Conservation (phyloP, 2,113 vertebrate species). For the Oceanodroma tethys region DNA sequence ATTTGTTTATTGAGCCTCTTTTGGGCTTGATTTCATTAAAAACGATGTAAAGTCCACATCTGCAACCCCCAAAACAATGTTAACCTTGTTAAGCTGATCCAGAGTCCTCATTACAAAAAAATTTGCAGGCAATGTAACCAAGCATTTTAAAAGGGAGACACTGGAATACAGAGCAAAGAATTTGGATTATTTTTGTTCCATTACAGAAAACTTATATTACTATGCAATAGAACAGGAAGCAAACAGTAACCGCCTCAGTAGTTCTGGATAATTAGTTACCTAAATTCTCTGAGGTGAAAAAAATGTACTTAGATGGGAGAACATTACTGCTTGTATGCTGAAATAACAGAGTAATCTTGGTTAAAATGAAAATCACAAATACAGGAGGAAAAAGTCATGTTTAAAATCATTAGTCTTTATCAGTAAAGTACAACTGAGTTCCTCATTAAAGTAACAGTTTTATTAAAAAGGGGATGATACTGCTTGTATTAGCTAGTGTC, state of each 20-base stretch:
- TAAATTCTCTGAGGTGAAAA: slow-evolving; percentile 76
- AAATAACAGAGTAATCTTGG: slow-evolving; percentile 69
- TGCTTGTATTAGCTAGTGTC: slow-evolving; percentile 73
- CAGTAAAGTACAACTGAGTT: slow-evolving; percentile 72
- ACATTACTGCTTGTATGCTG: slow-evolving; percentile 66
- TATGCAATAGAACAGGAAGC: slow-evolving; percentile 67
- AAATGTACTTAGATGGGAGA: slow-evolving; percentile 66
- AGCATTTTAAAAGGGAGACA: slow-evolving; percentile 59
- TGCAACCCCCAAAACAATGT: slow-evolving; percentile 79
- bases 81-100: slow-evolving; percentile 78
- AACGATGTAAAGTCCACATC: slow-evolving; percentile 77
- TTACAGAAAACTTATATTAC: slow-evolving; percentile 71
- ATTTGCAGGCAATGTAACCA: slow-evolving; percentile 63
- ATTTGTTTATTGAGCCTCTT: slow-evolving; percentile 84
- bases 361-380: slow-evolving; percentile 77
- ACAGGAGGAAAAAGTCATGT: slow-evolving; percentile 64
- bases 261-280: slow-evolving; percentile 77
- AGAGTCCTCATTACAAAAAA: slow-evolving; percentile 76
- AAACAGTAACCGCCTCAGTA: slow-evolving; percentile 72
- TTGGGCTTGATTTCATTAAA: slow-evolving; percentile 82
- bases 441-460: slow-evolving; percentile 75
- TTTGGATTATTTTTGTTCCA: slow-evolving; percentile 72
- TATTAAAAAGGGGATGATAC: slow-evolving; percentile 77
- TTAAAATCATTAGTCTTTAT: slow-evolving; percentile 79
- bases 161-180: slow-evolving; percentile 70